Evolutionary conservation across 2,888 invertebrate species (phyloP).

Genomic region (Coleophora flavipennella): DNA sequence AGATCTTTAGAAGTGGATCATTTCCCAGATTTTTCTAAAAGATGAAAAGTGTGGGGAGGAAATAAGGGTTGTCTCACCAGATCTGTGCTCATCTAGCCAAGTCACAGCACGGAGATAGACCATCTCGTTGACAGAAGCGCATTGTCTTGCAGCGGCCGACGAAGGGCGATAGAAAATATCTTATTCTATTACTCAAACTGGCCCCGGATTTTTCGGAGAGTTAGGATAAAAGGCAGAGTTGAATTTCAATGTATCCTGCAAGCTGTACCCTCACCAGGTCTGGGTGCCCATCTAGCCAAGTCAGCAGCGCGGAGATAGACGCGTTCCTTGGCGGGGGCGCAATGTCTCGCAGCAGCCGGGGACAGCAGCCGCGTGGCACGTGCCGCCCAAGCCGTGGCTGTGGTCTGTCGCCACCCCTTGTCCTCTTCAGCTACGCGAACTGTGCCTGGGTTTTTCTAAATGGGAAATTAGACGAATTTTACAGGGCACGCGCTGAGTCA

Average conservation of each 20-base stretch:
- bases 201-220: too few relatives aligned
- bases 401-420: conserved; percentile 85
- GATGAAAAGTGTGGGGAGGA: too few relatives aligned
- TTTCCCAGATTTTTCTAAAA: too few relatives aligned
- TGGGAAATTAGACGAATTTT: too few relatives aligned
- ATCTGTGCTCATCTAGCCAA: conserved; percentile 83
- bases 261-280: conserved; percentile 73
- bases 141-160: conserved; percentile 82
- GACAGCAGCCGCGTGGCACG: conserved; percentile 65
- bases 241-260: too few relatives aligned
- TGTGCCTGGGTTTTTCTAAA: conserved; percentile 84
- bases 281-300: conserved; percentile 83
- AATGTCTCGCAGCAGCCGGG: conserved; percentile 79
- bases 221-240: too few relatives aligned
- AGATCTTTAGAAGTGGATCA: too few relatives aligned
- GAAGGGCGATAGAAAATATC: conserved; percentile 75
- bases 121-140: conserved; percentile 82
- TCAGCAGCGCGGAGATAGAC: conserved; percentile 86
- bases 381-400: conserved; percentile 90
- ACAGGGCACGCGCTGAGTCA: too few relatives aligned
- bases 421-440: conserved; percentile 93
- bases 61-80: conserved; percentile 75
- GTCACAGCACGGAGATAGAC: conserved; percentile 85
- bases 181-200: conserved; percentile 91
- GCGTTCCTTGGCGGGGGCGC: conserved; percentile 82